Percentiles rank a stretch among this genome's conserved stretches.
These are phyloP conservation scores for Drosophila sucinea DNA, from an alignment of 1,140 invertebrate genomes.

Conservation along the genomic window DNA sequence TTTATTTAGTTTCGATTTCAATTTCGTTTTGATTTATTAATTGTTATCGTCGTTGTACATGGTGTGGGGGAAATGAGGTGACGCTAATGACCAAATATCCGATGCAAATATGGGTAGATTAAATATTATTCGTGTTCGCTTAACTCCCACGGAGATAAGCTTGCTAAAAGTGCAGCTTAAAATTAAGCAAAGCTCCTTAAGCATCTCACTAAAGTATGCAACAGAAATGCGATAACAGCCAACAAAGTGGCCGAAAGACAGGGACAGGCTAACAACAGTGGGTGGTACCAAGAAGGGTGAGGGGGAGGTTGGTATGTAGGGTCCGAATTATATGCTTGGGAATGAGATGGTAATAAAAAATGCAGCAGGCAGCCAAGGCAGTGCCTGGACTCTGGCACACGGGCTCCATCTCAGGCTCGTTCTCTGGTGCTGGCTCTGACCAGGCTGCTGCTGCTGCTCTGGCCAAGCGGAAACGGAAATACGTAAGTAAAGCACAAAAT, in stretches of 20 bases:
- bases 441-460: slow-evolving; percentile 13
- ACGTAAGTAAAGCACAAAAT: slow-evolving; percentile 39
- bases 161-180: slow-evolving; percentile 31
- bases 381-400: background rate
- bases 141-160: slow-evolving; percentile 22
- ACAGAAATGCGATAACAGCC: slow-evolving; percentile 27
- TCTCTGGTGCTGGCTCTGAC: background rate
- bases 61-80: background rate
- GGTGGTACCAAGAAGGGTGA: background rate
- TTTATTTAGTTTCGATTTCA: slow-evolving; percentile 29
- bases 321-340: slow-evolving; percentile 40
- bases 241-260: background rate
- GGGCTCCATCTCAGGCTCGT: too few relatives aligned
- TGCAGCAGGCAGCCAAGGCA: slow-evolving; percentile 38
- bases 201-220: slow-evolving; percentile 33
- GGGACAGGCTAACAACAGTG: background rate
- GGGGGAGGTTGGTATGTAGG: background rate
- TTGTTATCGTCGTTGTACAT: slow-evolving; percentile 56
- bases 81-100: slow-evolving; percentile 18
- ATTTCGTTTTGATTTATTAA: slow-evolving; percentile 54
- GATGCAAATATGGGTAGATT: slow-evolving; percentile 36
- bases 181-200: slow-evolving; percentile 46
- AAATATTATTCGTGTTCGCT: slow-evolving; percentile 33
- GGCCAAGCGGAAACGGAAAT: slow-evolving; percentile 66
- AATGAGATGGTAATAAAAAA: slow-evolving; percentile 50